phyloP scores from a whole-genome alignment of 2,113 vertebrate genomes.

The Hydrochoerus hydrochaeris region DNA sequence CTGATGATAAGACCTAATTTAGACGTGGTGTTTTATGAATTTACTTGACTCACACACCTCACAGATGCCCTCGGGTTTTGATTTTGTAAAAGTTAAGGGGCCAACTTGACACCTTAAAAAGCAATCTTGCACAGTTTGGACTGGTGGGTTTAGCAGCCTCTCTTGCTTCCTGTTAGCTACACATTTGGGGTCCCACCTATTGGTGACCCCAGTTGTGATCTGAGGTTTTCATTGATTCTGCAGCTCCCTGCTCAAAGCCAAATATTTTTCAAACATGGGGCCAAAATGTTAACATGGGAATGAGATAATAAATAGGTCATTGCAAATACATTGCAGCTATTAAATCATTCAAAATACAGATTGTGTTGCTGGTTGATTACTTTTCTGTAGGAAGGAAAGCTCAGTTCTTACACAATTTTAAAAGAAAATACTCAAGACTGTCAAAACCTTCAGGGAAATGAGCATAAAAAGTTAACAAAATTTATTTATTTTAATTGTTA shows the following conservation, averaged over 20 bases:
- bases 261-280: background rate
- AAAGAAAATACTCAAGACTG: constrained; percentile 7
- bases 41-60: constrained; percentile 70
- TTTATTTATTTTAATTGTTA: constrained; percentile 52
- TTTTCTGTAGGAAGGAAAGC: background rate
- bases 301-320: background rate
- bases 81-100: constrained; percentile 59
- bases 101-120: constrained; percentile 31
- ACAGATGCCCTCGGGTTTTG: constrained; percentile 58
- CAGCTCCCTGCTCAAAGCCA: background rate
- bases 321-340: background rate
- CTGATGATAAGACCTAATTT: constrained; percentile 66
- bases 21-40: constrained; percentile 55
- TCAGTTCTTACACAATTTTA: background rate
- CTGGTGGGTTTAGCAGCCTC: background rate
- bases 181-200: background rate
- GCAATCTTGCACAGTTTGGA: background rate
- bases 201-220: background rate
- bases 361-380: background rate
- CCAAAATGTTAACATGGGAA: background rate
- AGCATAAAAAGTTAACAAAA: constrained; percentile 12
- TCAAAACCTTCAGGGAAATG: constrained; percentile 28
- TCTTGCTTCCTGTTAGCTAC: background rate
- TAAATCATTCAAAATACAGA: constrained; percentile 18
- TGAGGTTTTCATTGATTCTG: background rate